phyloP scores from a whole-genome alignment of 1,140 invertebrate genomes.

The Gonioctena quinquepunctata region DNA sequence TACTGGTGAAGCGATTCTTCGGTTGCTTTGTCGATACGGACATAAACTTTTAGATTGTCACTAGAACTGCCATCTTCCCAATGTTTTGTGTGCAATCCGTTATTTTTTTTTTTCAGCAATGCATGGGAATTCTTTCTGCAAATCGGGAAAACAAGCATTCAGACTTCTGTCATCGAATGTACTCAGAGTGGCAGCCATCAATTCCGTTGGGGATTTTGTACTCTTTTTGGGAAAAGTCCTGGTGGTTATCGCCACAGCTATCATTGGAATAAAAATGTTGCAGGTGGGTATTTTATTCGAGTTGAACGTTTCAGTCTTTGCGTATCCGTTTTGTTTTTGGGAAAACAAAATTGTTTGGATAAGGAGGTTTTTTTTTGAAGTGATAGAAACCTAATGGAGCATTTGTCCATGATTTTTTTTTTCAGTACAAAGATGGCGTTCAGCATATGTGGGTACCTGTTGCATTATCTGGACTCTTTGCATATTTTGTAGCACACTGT shows the following conservation, averaged over 20 bases:
- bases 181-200: constrained; percentile 73
- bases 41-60: too few relatives aligned
- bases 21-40: too few relatives aligned
- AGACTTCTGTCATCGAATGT: constrained; percentile 65
- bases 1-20: too few relatives aligned
- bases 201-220: constrained; percentile 81
- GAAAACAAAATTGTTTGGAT: too few relatives aligned
- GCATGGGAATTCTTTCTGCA: constrained; percentile 71
- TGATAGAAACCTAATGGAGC: too few relatives aligned
- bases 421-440: constrained; percentile 64
- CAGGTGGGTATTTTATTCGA: constrained; percentile 63
- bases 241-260: constrained; percentile 67
- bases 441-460: constrained; percentile 74
- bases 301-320: too few relatives aligned
- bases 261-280: constrained; percentile 65
- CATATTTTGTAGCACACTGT: constrained; percentile 74
- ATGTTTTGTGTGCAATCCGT: too few relatives aligned
- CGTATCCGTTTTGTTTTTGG: too few relatives aligned
- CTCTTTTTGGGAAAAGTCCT: constrained; percentile 75
- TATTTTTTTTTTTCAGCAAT: constrained; percentile 63
- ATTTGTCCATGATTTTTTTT: not conserved
- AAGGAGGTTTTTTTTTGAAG: too few relatives aligned
- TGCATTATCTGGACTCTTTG: constrained; percentile 65
- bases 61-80: too few relatives aligned
- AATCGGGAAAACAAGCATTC: constrained; percentile 67